Percentiles rank a stretch among this genome's conserved stretches.
These are phyloP conservation scores for Sminthopsis crassicaudata DNA, from an alignment of 2,113 vertebrate species.

Conservation along the genomic window DNA sequence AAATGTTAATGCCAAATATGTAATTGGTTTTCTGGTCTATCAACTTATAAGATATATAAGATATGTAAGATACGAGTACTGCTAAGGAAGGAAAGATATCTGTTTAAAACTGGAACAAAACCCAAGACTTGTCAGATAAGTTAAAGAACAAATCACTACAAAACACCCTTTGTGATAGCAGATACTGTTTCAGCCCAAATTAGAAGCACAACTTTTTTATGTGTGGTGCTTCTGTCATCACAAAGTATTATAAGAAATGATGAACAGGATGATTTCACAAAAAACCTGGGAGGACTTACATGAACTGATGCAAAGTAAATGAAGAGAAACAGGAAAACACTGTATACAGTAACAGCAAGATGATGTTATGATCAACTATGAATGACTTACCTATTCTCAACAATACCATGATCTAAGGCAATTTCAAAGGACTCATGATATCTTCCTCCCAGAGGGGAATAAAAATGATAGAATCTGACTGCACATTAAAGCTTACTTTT, in stretches of 20 bases:
- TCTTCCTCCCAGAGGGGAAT: not conserved
- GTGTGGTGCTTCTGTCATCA: not conserved
- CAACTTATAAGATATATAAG: too few relatives aligned
- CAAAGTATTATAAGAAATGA: not conserved
- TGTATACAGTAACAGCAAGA: not conserved
- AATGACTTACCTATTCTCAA: not conserved
- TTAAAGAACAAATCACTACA: not conserved
- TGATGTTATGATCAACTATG: not conserved
- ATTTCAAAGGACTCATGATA: not conserved
- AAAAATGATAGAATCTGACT: too few relatives aligned
- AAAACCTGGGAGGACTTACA: not conserved
- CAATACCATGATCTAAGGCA: not conserved
- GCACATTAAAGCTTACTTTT: not conserved
- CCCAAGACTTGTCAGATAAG: not conserved
- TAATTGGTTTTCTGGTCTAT: too few relatives aligned
- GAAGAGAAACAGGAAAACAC: not conserved
- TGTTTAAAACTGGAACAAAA: not conserved
- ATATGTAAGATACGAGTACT: too few relatives aligned
- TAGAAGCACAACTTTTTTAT: not conserved
- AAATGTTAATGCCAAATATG: too few relatives aligned
- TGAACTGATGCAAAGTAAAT: not conserved
- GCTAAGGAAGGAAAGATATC: not conserved
- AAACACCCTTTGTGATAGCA: not conserved
- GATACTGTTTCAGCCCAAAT: not conserved
- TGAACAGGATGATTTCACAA: not conserved